A percentile compares a stretch with the other conserved stretches of the same genome.
Conservation (phyloP, 2,113 vertebrate genomes). For the Jaculus jaculus region DNA sequence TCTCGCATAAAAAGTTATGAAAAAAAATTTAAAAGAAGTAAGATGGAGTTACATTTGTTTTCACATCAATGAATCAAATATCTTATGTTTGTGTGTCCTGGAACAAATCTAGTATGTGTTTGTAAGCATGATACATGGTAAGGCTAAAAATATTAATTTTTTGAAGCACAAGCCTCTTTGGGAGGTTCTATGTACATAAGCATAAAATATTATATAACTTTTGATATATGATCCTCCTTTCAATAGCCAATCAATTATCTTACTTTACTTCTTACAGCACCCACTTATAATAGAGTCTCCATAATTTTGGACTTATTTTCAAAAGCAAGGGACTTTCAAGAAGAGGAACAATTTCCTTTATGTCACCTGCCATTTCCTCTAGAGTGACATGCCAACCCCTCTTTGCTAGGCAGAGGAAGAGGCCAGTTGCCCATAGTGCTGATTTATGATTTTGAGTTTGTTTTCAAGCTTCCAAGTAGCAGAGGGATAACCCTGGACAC, state of each 20-base stretch:
- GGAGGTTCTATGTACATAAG: neutral
- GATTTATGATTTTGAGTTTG: neutral
- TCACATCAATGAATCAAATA: slow-evolving; percentile 8
- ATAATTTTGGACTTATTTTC: slow-evolving; percentile 39
- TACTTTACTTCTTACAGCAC: neutral
- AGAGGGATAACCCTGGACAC: neutral
- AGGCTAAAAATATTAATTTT: slow-evolving; percentile 42
- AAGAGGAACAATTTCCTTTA: neutral
- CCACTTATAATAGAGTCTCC: neutral
- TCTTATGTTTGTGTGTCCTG: neutral
- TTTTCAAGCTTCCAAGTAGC: slow-evolving; percentile 51
- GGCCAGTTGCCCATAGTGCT: neutral
- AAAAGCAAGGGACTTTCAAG: neutral
- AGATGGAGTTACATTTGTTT: slow-evolving; percentile 10
- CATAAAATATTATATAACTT: neutral
- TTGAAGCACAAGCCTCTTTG: slow-evolving; percentile 38
- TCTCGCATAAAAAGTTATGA: no score
- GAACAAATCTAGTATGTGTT: neutral
- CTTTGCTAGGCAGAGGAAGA: neutral
- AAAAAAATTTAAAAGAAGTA: neutral
- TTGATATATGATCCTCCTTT: neutral
- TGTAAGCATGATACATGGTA: neutral
- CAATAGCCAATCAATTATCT: neutral
- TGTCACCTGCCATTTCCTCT: neutral
- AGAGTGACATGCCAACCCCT: neutral